Conservation (phyloP, 2,888 invertebrate species). For the Noctua janthe region DNA sequence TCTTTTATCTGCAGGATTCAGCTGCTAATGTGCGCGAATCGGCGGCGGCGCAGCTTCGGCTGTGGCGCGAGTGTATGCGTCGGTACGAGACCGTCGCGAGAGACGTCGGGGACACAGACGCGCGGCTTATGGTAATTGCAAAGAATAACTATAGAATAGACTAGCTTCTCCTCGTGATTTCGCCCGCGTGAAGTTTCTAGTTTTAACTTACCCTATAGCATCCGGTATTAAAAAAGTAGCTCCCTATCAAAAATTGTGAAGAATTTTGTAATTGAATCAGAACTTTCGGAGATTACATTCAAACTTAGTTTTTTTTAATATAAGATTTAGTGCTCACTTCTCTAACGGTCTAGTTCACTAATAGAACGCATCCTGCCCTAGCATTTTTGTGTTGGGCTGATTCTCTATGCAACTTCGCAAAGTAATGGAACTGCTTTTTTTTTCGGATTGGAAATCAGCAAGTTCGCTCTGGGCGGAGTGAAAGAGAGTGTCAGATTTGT, state of each 20-base stretch:
- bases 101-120: constrained; percentile 88
- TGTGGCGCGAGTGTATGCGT: constrained; percentile 88
- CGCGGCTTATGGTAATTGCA: constrained; percentile 82
- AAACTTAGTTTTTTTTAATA: too few species aligned
- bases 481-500: too few species aligned
- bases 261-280: too few species aligned
- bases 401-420: not conserved
- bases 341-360: not conserved
- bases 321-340: too few species aligned
- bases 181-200: not conserved
- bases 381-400: not conserved
- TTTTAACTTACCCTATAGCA: not conserved
- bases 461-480: too few species aligned
- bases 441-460: too few species aligned
- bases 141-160: too few species aligned
- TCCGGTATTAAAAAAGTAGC: not conserved
- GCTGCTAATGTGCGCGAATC: constrained; percentile 82
- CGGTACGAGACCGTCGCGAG: constrained; percentile 87
- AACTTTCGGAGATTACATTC: too few species aligned
- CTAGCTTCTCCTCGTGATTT: not conserved
- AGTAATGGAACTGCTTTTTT: not conserved
- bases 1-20: constrained; percentile 72
- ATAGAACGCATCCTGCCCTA: too few species aligned
- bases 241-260: too few species aligned
- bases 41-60: constrained; percentile 83